phyloP scores from a whole-genome alignment of 2,113 vertebrate species.

The Indicator indicator region DNA sequence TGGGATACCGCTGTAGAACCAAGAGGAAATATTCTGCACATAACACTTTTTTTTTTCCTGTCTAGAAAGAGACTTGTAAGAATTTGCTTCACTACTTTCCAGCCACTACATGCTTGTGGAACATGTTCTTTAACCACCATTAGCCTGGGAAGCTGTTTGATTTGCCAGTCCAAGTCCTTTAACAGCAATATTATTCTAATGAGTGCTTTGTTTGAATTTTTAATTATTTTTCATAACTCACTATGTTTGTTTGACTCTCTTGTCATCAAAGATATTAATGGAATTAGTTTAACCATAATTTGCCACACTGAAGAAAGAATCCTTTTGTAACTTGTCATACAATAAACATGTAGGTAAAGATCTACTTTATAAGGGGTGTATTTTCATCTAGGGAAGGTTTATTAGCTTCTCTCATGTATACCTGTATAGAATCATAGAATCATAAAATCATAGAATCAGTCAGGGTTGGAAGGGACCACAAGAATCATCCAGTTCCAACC shows the following conservation, averaged over 20 bases:
- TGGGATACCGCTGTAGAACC: neutral
- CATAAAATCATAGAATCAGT: too few relatives aligned
- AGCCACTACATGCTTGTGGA: neutral
- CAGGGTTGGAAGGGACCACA: too few relatives aligned
- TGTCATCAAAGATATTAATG: neutral
- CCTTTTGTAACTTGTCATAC: neutral
- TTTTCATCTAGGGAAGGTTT: neutral
- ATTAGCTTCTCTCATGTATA: neutral
- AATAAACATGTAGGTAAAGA: neutral
- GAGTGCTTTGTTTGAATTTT: neutral
- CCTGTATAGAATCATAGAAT: neutral
- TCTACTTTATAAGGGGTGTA: neutral
- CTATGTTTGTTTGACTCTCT: neutral
- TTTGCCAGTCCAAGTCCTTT: neutral
- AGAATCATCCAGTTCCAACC: too few relatives aligned
- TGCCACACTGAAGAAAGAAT: neutral
- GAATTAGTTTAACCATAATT: conserved; percentile 1
- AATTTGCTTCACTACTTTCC: neutral
- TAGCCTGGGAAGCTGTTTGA: neutral
- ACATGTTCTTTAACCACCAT: neutral
- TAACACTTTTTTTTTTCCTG: neutral
- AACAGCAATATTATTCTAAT: neutral
- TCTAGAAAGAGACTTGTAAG: neutral
- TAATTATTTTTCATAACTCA: neutral
- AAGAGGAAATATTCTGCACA: too few relatives aligned